phyloP scores from a whole-genome alignment of 2,888 invertebrate species.

The Drosophila lacicola region DNA sequence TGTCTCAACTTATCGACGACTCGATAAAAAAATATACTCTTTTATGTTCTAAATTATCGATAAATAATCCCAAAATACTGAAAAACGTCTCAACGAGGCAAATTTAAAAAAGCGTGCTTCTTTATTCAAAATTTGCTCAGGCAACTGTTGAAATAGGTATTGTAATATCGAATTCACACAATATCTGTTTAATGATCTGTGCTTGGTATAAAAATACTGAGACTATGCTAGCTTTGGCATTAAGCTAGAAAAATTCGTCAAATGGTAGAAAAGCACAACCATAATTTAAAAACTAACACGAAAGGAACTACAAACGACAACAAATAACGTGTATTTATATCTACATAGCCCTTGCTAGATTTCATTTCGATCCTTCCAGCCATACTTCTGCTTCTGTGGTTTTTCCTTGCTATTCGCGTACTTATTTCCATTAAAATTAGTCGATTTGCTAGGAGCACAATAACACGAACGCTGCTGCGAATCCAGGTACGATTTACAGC shows the following conservation, averaged over 20 bases:
- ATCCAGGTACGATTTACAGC: slow-evolving; percentile 94
- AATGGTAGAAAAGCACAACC: slow-evolving; percentile 15
- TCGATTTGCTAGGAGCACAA: slow-evolving; percentile 86
- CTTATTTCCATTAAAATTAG: slow-evolving; percentile 61
- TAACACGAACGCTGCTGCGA: slow-evolving; percentile 94
- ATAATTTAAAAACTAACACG: slow-evolving; percentile 51
- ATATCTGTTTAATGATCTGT: background rate
- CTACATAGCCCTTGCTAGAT: slow-evolving; percentile 61
- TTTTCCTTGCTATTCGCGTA: slow-evolving; percentile 70
- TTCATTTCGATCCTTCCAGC: slow-evolving; percentile 83
- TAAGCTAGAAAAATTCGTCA: slow-evolving; percentile 42
- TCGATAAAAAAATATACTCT: background rate
- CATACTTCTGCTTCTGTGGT: slow-evolving; percentile 80
- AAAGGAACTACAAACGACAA: slow-evolving; percentile 52
- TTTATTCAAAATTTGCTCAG: slow-evolving; percentile 5
- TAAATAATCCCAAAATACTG: background rate
- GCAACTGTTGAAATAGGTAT: background rate
- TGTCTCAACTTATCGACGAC: background rate
- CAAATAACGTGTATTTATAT: slow-evolving; percentile 35
- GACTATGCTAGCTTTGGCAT: slow-evolving; percentile 27
- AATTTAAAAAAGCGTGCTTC: background rate
- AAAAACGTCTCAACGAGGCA: background rate
- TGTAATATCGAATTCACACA: slow-evolving; percentile 6
- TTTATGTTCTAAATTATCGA: slow-evolving; percentile 25
- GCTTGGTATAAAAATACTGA: slow-evolving; percentile 31